phyloP scores from a whole-genome alignment of 1,140 invertebrate genomes.

The Zaprionus vittiger region DNA sequence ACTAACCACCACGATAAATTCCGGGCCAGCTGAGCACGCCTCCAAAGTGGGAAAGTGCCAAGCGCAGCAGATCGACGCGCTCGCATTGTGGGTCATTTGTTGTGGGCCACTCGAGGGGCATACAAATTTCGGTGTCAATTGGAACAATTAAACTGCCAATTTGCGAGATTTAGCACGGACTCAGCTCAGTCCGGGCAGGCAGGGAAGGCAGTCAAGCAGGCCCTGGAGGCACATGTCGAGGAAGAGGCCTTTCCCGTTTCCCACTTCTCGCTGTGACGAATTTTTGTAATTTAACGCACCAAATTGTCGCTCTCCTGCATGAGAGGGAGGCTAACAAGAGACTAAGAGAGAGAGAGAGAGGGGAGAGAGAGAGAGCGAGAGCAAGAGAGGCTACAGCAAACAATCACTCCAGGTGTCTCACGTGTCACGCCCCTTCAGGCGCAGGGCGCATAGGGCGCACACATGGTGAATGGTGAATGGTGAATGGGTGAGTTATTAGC shows the following conservation, averaged over 20 bases:
- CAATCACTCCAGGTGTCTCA: conserved; percentile 84
- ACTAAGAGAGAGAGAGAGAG: neutral
- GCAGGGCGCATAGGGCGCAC: conserved; percentile 19
- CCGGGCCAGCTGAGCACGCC: conserved; percentile 41
- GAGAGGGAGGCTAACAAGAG: conserved; percentile 1
- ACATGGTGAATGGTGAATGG: conserved; percentile 44
- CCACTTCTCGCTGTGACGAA: conserved; percentile 65
- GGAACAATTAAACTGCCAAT: conserved; percentile 80
- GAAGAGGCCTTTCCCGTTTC: neutral
- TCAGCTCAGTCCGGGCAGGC: neutral
- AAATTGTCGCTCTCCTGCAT: conserved; percentile 65
- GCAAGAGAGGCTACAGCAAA: conserved; percentile 34
- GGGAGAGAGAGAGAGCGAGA: neutral
- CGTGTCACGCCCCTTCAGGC: conserved; percentile 75
- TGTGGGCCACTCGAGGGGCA: conserved; percentile 53
- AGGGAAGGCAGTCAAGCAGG: conserved; percentile 16
- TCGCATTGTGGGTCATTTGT: conserved; percentile 32
- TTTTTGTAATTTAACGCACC: conserved; percentile 83
- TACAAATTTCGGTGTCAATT: conserved; percentile 72
- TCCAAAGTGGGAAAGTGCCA: conserved; percentile 47
- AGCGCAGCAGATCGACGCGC: conserved; percentile 18
- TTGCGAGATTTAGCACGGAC: conserved; percentile 68
- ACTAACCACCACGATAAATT: conserved; percentile 61
- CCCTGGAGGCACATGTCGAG: conserved; percentile 36
- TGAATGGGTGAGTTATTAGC: conserved; percentile 69